Evolutionary conservation across 1,140 invertebrate species (phyloP).

Genomic region (Cecropterus lyciades): DNA sequence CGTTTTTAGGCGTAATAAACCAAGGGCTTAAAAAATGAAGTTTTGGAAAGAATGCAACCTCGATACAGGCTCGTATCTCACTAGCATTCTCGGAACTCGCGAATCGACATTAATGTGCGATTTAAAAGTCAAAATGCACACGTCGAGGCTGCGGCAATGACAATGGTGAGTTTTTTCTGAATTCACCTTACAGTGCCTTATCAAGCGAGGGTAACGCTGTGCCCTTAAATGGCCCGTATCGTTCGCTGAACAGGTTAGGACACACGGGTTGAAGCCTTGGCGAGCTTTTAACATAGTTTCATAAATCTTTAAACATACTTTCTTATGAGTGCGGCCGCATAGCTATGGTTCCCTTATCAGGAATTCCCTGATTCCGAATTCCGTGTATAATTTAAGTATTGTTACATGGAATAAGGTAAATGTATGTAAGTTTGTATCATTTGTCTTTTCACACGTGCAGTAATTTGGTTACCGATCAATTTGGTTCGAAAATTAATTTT

Average conservation of each 20-base stretch:
- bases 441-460: too few species aligned
- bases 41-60: conserved; percentile 6
- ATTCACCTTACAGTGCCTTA: conserved; percentile 63
- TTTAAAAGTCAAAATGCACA: conserved; percentile 49
- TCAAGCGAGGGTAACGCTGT: conserved; percentile 57
- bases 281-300: background rate
- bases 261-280: conserved; percentile 16
- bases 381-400: too few species aligned
- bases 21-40: too few species aligned
- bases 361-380: too few species aligned
- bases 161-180: conserved; percentile 63
- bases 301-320: too few species aligned
- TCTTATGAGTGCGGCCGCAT: too few species aligned
- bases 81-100: conserved; percentile 27
- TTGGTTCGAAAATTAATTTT: too few species aligned
- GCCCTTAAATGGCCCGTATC: conserved; percentile 53
- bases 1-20: too few species aligned
- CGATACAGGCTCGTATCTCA: background rate
- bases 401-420: too few species aligned
- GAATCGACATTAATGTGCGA: conserved; percentile 10
- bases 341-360: too few species aligned
- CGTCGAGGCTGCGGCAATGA: conserved; percentile 55
- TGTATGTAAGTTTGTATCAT: too few species aligned
- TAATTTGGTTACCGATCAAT: too few species aligned
- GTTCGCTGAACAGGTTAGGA: conserved; percentile 7